These are phyloP conservation scores for Meteorus cinctellus DNA, from an alignment of 2,888 invertebrate genomes.

Conservation along the genomic window DNA sequence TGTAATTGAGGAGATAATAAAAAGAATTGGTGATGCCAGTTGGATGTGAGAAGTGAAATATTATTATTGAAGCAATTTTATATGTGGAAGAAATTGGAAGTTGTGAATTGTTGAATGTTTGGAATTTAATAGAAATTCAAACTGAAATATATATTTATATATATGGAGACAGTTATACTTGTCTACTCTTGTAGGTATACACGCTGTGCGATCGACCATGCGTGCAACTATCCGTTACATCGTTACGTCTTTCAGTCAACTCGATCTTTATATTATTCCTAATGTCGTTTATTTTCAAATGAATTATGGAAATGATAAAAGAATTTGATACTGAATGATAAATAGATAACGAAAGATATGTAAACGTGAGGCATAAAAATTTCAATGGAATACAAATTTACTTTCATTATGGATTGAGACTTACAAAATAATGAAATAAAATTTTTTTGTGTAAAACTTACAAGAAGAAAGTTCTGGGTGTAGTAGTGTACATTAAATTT, in stretches of 20 bases:
- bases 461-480: background rate
- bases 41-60: too few species aligned
- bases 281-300: background rate
- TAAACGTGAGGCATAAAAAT: background rate
- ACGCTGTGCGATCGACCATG: slow-evolving; percentile 50
- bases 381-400: background rate
- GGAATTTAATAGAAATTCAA: background rate
- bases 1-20: too few species aligned
- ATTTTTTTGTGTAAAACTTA: slow-evolving; percentile 1
- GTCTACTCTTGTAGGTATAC: background rate
- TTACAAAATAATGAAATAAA: background rate
- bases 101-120: too few species aligned
- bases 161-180: slow-evolving; percentile 5
- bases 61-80: too few species aligned
- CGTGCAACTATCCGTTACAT: slow-evolving; percentile 47
- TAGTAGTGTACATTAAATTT: background rate
- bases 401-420: background rate
- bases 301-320: background rate
- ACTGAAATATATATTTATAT: background rate
- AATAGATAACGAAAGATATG: background rate
- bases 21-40: too few species aligned
- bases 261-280: slow-evolving; percentile 15
- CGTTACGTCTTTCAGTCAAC: slow-evolving; percentile 45
- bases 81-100: too few species aligned
- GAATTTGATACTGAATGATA: background rate